Percentiles rank a stretch among this genome's conserved stretches.
Evolutionary conservation across 2,888 invertebrate genomes (phyloP).

Genomic region (Empis stercorea): DNA sequence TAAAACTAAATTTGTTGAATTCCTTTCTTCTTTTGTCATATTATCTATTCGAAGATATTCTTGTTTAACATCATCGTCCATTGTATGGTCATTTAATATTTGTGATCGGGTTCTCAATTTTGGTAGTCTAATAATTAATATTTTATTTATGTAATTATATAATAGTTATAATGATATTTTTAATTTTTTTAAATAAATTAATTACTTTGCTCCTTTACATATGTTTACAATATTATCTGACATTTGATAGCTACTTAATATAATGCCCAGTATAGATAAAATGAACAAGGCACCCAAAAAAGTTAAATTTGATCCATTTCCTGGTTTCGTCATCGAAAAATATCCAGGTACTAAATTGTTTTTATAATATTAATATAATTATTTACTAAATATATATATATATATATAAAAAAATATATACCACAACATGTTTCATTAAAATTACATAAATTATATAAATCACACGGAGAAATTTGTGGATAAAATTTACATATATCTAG

Average conservation of each 20-base stretch:
- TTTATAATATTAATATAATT: too few relatives aligned
- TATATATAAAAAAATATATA: slow-evolving; percentile 32
- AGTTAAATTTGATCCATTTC: too few relatives aligned
- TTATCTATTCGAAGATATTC: slow-evolving; percentile 41
- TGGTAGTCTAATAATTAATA: slow-evolving; percentile 17
- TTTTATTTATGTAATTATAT: background rate
- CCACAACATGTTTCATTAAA: slow-evolving; percentile 13
- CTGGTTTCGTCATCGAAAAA: too few relatives aligned
- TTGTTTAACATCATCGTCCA: slow-evolving; percentile 40
- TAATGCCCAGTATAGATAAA: too few relatives aligned
- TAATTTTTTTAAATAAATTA: background rate
- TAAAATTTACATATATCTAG: background rate
- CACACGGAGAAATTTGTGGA: background rate
- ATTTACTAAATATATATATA: too few relatives aligned
- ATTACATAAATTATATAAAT: background rate
- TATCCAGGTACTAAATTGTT: too few relatives aligned
- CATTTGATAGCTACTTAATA: too few relatives aligned
- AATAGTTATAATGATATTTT: background rate
- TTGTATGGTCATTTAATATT: slow-evolving; percentile 15
- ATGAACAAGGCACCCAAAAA: too few relatives aligned
- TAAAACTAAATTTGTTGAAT: slow-evolving; percentile 43
- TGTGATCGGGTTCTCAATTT: slow-evolving; percentile 19
- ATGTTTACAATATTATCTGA: too few relatives aligned
- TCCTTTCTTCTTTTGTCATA: slow-evolving; percentile 30
- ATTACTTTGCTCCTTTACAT: background rate